Conservation (phyloP, 1,140 invertebrate species). For the Zaprionus vittiger region DNA sequence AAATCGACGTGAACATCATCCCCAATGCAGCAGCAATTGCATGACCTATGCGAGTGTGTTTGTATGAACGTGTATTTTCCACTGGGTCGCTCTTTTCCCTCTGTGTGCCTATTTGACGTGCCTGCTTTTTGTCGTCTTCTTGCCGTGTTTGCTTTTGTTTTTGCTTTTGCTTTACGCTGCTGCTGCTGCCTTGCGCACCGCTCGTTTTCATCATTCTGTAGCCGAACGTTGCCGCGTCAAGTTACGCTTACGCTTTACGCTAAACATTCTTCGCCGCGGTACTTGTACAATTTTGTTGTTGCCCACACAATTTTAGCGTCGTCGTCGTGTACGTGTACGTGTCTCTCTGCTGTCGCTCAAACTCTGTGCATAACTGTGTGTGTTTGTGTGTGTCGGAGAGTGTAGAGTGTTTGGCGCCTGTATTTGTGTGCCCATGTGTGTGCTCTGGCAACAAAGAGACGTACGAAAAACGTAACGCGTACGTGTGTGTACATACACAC, state of each 20-base stretch:
- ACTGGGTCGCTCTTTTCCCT: constrained; percentile 31
- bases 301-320: constrained; percentile 46
- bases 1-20: constrained; percentile 3
- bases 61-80: constrained; percentile 12
- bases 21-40: constrained; percentile 12
- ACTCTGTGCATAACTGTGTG: background rate
- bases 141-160: constrained; percentile 35
- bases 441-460: constrained; percentile 38
- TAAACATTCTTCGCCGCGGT: constrained; percentile 39
- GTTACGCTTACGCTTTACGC: constrained; percentile 55
- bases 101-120: constrained; percentile 44
- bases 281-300: constrained; percentile 10
- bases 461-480: constrained; percentile 43
- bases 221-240: constrained; percentile 62
- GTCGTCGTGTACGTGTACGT: constrained; percentile 36
- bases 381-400: constrained; percentile 21
- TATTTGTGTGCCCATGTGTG: constrained; percentile 12
- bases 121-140: constrained; percentile 27
- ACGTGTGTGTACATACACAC: constrained; percentile 51
- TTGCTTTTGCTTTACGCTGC: constrained; percentile 49
- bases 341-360: constrained; percentile 18
- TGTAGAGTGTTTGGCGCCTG: constrained; percentile 7
- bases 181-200: constrained; percentile 25
- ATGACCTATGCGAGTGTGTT: constrained; percentile 10
- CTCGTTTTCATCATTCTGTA: constrained; percentile 58